phyloP scores from a whole-genome alignment of 2,797 vertebrate species.

The Diglossa cyanea region DNA sequence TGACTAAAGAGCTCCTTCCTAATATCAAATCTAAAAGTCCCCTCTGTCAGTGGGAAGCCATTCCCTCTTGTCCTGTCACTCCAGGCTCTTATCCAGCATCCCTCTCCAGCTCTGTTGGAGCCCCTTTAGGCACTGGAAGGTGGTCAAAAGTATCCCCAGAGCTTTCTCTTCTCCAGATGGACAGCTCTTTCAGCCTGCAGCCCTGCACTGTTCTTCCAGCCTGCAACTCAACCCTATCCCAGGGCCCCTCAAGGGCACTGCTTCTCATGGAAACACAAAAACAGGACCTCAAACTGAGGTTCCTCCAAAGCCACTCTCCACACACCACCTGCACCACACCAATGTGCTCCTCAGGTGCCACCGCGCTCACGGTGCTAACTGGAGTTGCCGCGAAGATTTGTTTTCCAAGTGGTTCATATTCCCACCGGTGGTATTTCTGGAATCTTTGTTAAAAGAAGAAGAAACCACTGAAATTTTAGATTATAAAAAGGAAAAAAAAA shows the following conservation, averaged over 20 bases:
- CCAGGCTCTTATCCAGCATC: not conserved
- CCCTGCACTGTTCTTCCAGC: not conserved
- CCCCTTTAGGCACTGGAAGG: too few species aligned
- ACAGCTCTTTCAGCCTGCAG: not conserved
- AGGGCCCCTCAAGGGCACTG: not conserved
- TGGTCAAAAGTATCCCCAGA: not conserved
- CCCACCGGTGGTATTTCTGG: not conserved
- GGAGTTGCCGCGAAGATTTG: accelerated
- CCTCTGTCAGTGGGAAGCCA: not conserved
- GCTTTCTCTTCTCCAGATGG: not conserved
- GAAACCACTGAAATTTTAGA: not conserved
- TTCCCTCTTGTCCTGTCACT: not conserved
- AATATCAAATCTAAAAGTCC: not conserved
- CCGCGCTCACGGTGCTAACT: accelerated
- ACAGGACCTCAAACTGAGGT: not conserved
- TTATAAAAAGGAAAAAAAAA: not conserved
- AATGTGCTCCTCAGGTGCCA: not conserved
- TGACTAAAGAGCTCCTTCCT: not conserved
- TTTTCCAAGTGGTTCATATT: not conserved
- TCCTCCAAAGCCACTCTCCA: not conserved
- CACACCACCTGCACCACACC: not conserved
- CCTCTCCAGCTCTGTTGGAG: not conserved
- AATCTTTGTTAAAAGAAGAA: not conserved
- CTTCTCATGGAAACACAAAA: not conserved
- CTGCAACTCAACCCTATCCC: not conserved